Base-by-base conservation (phyloP, 2,888 invertebrate genomes). In the Tenthredo amoena region DNA sequence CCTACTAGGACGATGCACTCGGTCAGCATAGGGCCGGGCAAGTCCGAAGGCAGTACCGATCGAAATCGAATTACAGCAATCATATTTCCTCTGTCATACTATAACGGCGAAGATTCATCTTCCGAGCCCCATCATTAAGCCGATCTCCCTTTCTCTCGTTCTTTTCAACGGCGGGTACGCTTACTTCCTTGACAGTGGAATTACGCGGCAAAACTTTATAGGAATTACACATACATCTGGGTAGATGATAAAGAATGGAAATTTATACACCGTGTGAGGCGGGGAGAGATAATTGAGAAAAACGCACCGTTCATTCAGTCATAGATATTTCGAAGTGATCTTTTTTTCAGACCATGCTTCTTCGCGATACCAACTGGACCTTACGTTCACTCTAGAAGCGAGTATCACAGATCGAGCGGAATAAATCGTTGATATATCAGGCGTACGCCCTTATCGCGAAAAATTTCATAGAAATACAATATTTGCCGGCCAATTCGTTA, bases 11-110 rank as follows among this genome's bases (percentile, higher is more conserved):
- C 68, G 68, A 68, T 34, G 68, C 68, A 18, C 68, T 65, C 18
- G 34, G 68, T 68, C 68, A 34, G 68, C 18, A 18, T 34, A 34
- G 12, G 68, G 68, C 18, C 12, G 34, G 68, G 34, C 34, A 34
- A 65, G 68, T 43, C 74, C 74, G 40, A 74, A 47, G 74, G 55
- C 55, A 77, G 77, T 77, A 55, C 84, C 72, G 84, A 84, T 84
- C 84, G 71, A 84, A 65, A 43, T 84, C 68, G 71, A 84, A 84
- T 84, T 84, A 84, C 71, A 71, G 72, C 84, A 84, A 71, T 84
- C 84, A 84, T 84, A 77, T 77, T 77, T 84, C 31, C 84, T 84
- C 72, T 71, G 72, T 84, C 84, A 47, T 74, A 74, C n/a, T 31
- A 74, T 43, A 74, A 74, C 65, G 50, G 62, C 40, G 82, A 47